A percentile compares a stretch with the other conserved stretches of the same genome.
Evolutionary conservation across 2,113 vertebrate genomes (phyloP).

Genomic region (Triplophysa tibetana): DNA sequence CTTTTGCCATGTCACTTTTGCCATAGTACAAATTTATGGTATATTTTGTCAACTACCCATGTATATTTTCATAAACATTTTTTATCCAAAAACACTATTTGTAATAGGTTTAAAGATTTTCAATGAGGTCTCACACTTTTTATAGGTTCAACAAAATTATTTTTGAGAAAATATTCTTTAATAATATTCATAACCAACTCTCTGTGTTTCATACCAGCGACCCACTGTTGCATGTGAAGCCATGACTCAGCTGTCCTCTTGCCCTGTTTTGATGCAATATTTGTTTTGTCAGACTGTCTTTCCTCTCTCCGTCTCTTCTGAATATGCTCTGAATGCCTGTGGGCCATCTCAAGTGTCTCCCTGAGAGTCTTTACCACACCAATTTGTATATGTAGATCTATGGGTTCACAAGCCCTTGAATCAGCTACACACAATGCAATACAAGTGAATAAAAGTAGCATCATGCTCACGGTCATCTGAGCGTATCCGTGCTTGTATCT

Average conservation of each 20-base stretch:
- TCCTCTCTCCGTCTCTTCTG: slow-evolving; percentile 11
- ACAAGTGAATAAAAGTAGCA: background rate
- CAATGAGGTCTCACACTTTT: too few relatives aligned
- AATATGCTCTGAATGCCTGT: slow-evolving; percentile 32
- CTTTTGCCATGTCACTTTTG: too few relatives aligned
- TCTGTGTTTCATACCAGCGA: background rate
- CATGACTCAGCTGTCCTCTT: background rate
- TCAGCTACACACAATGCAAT: background rate
- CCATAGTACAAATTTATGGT: too few relatives aligned
- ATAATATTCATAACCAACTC: too few relatives aligned
- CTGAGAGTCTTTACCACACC: slow-evolving; percentile 23
- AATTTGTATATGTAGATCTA: background rate
- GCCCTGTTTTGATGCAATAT: slow-evolving; percentile 43
- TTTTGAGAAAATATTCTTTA: too few relatives aligned
- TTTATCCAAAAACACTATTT: too few relatives aligned
- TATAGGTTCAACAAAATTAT: too few relatives aligned
- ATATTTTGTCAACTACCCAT: too few relatives aligned
- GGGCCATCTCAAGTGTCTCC: slow-evolving; percentile 28
- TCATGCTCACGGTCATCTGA: too few relatives aligned
- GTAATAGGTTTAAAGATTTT: too few relatives aligned
- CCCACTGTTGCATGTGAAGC: background rate
- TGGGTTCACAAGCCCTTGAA: background rate
- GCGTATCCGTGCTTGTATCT: background rate
- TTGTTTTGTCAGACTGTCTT: slow-evolving; percentile 41
- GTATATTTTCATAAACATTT: too few relatives aligned